Evolutionary conservation across 2,888 invertebrate species (phyloP), one percentile per base, ranked within the genome.

Genomic region (Latrodectus elegans): DNA sequence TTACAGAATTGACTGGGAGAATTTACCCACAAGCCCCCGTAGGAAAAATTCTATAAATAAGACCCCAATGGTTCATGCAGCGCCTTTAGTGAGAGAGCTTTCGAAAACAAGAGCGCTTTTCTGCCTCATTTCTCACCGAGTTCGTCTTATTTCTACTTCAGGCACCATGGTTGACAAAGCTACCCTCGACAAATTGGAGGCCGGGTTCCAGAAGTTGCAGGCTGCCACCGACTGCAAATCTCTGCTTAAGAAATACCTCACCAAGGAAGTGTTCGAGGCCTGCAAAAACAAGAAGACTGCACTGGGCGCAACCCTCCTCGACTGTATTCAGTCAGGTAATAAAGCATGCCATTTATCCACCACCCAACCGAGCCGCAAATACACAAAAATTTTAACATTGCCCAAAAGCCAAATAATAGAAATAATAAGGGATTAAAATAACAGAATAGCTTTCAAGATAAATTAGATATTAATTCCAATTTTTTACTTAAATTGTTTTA

Each of bases 251-350:
- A 98, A 98, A 93, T 96, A 96, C 94, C 95, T 98, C 91, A 96
- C 97, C 92, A 95, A 95, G 94, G 97, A 97, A 92, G 94, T 97
- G 89, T 97, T 98, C 93, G 97, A 98, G 92, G 95, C 95, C 91
- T 94, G 97, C 90, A 98, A 98, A 94, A 95, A 95, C 93, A 96
- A 96, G 95, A 97, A 97, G 94, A 98, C 98, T 89, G 95, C 95
- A 90, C 97, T 98, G 92, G 97, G 97, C 91, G 97, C 98, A 89
- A 96, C 96, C 89, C 95, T 98, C 89, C 94, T 97, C 92, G 98
- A 98, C 93, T 96, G 96, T 92, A 96, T 98, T 93, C 98, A 97
- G 93, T 98, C 98, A 91, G 99, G 97, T 96, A 90, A 90, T n/a
- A n/a, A n/a, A n/a, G 38, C 38, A 38, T 38, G 38, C 6, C 38